Conservation (phyloP, 2,797 vertebrate species). For the Arrhamphus sclerolepis region DNA sequence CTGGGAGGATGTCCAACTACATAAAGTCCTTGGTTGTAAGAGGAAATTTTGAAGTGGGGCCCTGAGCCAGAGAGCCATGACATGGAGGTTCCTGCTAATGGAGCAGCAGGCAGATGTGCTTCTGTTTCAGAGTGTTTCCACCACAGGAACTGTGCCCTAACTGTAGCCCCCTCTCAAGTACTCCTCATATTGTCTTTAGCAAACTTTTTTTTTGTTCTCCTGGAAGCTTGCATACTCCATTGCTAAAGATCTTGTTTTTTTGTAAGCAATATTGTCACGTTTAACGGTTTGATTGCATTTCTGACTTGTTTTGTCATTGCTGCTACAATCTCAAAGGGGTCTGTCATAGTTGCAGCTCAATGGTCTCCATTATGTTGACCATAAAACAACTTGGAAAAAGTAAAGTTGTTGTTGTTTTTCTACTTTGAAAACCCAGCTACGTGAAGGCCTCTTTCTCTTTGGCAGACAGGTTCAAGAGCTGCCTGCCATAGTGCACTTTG, state of each 20-base stretch:
- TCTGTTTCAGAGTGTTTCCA: slow-evolving; percentile 78
- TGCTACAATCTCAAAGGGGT: slow-evolving; percentile 14
- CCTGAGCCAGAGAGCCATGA: slow-evolving; percentile 64
- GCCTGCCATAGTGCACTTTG: slow-evolving; percentile 54
- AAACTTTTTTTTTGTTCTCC: slow-evolving; percentile 4
- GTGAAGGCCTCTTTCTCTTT: slow-evolving; percentile 28
- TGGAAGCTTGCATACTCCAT: slow-evolving; percentile 1
- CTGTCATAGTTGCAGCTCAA: background rate
- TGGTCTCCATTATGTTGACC: slow-evolving; percentile 15
- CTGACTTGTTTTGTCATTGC: slow-evolving; percentile 7
- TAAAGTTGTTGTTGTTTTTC: background rate
- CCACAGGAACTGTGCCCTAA: slow-evolving; percentile 69
- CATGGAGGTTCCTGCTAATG: slow-evolving; percentile 70
- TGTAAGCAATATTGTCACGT: background rate
- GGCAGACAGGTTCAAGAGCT: slow-evolving; percentile 49
- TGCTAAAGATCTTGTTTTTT: slow-evolving; percentile 12
- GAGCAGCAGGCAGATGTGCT: slow-evolving; percentile 74
- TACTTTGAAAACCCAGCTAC: slow-evolving; percentile 9
- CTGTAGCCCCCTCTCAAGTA: slow-evolving; percentile 53
- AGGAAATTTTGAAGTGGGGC: slow-evolving; percentile 72
- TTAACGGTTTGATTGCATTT: background rate
- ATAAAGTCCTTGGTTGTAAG: slow-evolving; percentile 79
- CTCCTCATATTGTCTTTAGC: slow-evolving; percentile 40
- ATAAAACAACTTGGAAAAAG: slow-evolving; percentile 8
- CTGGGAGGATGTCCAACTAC: slow-evolving; percentile 74